These are phyloP conservation scores for Papilio protenor DNA, from an alignment of 2,888 invertebrate species.

Conservation along the genomic window DNA sequence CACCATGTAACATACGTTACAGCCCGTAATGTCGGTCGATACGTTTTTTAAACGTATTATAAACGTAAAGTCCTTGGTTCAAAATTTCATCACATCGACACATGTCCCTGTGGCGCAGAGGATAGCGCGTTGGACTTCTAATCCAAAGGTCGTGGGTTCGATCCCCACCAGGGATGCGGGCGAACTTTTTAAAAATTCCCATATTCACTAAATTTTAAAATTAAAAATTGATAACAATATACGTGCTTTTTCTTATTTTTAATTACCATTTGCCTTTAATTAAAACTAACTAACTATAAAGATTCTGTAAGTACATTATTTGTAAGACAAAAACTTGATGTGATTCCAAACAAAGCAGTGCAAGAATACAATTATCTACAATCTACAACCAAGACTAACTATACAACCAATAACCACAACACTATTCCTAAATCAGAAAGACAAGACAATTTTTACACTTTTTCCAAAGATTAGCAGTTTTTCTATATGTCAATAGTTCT, in stretches of 20 bases:
- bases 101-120: constrained; percentile 14
- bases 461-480: too few relatives aligned
- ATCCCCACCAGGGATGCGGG: not conserved
- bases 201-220: not conserved
- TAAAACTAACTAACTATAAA: too few relatives aligned
- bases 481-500: too few relatives aligned
- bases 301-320: too few relatives aligned
- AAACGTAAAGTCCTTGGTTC: not conserved
- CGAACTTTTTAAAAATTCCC: not conserved
- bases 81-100: not conserved
- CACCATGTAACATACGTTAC: too few relatives aligned
- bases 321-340: too few relatives aligned
- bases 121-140: constrained; percentile 4
- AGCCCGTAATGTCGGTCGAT: not conserved
- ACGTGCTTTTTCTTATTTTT: not conserved
- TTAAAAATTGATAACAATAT: not conserved
- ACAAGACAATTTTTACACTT: too few relatives aligned
- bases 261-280: not conserved
- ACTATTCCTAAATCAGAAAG: too few relatives aligned
- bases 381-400: too few relatives aligned
- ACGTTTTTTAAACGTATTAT: not conserved
- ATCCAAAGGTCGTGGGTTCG: constrained; percentile 21
- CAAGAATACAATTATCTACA: too few relatives aligned
- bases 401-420: too few relatives aligned
- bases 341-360: too few relatives aligned